Evolutionary conservation across 2,113 vertebrate species (phyloP), one percentile per base, ranked within the genome.

Genomic region (Nesoenas mayeri): DNA sequence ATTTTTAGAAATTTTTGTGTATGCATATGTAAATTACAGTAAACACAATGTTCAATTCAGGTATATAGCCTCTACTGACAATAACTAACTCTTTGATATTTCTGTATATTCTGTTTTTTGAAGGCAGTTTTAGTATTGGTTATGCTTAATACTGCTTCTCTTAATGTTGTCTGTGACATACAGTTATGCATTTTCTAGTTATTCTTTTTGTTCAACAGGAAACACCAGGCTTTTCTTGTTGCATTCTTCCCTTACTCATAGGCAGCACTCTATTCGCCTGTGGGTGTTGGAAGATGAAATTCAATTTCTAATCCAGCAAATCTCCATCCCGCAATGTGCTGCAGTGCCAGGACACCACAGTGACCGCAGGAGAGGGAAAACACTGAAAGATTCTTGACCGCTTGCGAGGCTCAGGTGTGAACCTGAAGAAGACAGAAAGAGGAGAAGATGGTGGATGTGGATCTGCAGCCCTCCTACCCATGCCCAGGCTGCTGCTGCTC

Each of bases 201-300:
- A n/a, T 31, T 60, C 3, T 69, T 65, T 80, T 66, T 62, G 36
- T 74, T 87, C 57, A 12, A 19, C 10, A 32, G 78, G n/a, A 69
- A 94, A 67, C 50, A 5, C 50, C 22, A 28, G 47, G 16, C 34
- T 89, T 58, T 91, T 36, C 60, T 66, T 44, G 50, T 9, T 26
- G 15, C 31, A 34, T 50, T 57, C 51, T 65, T 26, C 14, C 21
- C 50, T 77, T 57, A 36, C 13, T 78, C 71, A 70, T 71, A 44
- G 44, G 53, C 51, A 65, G 12, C 40, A n/a, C 51, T 73, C 7
- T 50, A 2, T 61, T 70, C 0, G 0, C 19, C 42, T 24, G 0
- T 22, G 34, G 14, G 5, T 88, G 11, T 57, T 40, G 50, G 51
- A 78, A 48, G 34, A n/a, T 31, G 20, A 91, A 78, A 83, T 56